Evolutionary conservation across 1,140 invertebrate genomes (phyloP), one percentile per base, ranked within the genome.

Genomic region (Limonius californicus): DNA sequence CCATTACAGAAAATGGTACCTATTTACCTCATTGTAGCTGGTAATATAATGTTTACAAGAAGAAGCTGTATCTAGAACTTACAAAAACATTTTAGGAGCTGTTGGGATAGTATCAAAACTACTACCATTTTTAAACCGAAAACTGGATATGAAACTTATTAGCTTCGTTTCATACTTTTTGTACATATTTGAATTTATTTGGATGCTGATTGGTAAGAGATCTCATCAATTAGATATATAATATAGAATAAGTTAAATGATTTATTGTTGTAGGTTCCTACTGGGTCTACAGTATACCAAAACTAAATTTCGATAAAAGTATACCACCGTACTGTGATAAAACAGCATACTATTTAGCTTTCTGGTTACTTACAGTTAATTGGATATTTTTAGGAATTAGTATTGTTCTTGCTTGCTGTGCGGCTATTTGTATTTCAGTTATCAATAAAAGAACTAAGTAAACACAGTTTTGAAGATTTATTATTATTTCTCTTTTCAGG

Each of bases 291-390:
- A 50, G 45, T 19, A 18, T 19, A 12, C 2, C 3, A 2, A 50
- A 50, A n/a, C 45, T 18, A 50, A 50, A 19, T 50, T 50, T 18
- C 12, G 45, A 50, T 50, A 3, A 3, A 3, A 16, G 16, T 18
- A 3, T 11, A 2, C 8, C 8, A 12, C n/a, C n/a, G 45, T 50
- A 50, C 19, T 50, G 45, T 21, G 12, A 50, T 50, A 7, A 14
- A 12, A 50, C 45, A 19, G 45, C 45, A 18, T 50, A 50, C 16
- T 50, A 18, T 3, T 14, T 50, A 18, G 45, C 45, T 12, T 50
- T 50, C 19, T 18, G 45, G 20, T 21, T 50, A 21, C 45, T 50
- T 19, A 50, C 45, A 6, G 42, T 45, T 45, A 45, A 45, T 45
- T 45, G 42, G 42, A 12, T 45, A 15, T 45, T 45, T 15, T 4